Evolutionary conservation across 2,113 vertebrate species (phyloP).

Genomic region (Boleophthalmus pectinirostris): DNA sequence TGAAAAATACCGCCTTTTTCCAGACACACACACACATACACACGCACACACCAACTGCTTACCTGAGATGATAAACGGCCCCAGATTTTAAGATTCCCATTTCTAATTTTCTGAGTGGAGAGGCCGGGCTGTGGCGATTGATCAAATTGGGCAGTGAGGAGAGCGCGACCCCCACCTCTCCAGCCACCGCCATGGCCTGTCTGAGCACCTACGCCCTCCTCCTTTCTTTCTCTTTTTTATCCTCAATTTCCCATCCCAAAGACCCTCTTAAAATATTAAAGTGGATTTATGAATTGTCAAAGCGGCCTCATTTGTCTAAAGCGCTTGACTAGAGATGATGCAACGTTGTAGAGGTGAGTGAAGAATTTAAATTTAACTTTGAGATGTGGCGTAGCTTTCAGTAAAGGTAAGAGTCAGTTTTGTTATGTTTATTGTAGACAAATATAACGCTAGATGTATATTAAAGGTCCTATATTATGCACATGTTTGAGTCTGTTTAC

Average conservation of each 20-base stretch:
- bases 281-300: conserved; percentile 81
- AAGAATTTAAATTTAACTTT: conserved; percentile 49
- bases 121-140: conserved; percentile 78
- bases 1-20: conserved; percentile 36
- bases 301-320: conserved; percentile 69
- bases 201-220: conserved; percentile 25
- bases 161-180: conserved; percentile 53
- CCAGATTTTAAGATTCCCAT: conserved; percentile 80
- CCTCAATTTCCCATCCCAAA: conserved; percentile 62
- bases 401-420: neutral
- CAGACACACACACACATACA: conserved; percentile 13
- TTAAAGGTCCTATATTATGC: too few species aligned
- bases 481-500: too few species aligned
- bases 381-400: neutral
- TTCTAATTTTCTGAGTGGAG: conserved; percentile 81
- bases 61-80: conserved; percentile 78
- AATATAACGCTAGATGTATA: too few species aligned
- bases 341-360: conserved; percentile 53
- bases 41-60: conserved; percentile 20
- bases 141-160: conserved; percentile 78
- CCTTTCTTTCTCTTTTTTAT: conserved; percentile 28
- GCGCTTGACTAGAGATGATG: conserved; percentile 74
- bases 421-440: too few species aligned
- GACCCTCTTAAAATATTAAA: conserved; percentile 83
- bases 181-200: neutral